phyloP scores from a whole-genome alignment of 2,113 vertebrate genomes.

The Ictidomys tridecemlineatus region DNA sequence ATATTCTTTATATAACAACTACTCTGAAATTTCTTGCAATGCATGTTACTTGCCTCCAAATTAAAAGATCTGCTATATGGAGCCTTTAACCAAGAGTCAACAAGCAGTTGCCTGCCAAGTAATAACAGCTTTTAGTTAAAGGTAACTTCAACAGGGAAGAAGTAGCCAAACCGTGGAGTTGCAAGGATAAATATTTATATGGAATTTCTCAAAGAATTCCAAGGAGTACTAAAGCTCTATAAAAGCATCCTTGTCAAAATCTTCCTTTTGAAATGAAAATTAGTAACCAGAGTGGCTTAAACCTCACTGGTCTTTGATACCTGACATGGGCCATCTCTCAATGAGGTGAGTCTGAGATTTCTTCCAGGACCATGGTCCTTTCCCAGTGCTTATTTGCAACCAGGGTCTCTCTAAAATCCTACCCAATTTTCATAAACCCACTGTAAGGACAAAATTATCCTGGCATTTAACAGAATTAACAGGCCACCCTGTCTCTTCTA shows the following conservation, averaged over 20 bases:
- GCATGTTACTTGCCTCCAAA: not conserved
- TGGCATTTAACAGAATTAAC: not conserved
- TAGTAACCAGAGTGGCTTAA: not conserved
- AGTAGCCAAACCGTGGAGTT: not conserved
- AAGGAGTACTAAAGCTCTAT: not conserved
- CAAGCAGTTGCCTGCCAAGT: not conserved
- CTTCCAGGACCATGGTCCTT: not conserved
- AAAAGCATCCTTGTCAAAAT: slow-evolving; percentile 39
- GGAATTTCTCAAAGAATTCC: not conserved
- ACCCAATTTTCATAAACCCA: not conserved
- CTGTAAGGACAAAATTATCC: not conserved
- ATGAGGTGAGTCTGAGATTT: not conserved
- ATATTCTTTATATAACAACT: not conserved
- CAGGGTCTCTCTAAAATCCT: not conserved
- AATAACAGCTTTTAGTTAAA: slow-evolving; percentile 7
- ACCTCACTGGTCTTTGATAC: not conserved
- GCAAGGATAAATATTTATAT: slow-evolving; percentile 20
- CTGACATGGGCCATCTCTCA: not conserved
- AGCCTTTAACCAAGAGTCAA: not conserved
- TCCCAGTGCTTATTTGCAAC: not conserved
- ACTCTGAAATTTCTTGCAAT: not conserved
- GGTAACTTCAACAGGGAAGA: not conserved
- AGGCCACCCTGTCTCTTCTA: not conserved
- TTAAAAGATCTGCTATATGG: not conserved
- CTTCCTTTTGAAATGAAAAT: slow-evolving; percentile 38